A percentile compares a stretch with the other conserved stretches of the same genome.
These are phyloP conservation scores for Noturus placidus DNA, from an alignment of 2,113 vertebrate species.

Conservation along the genomic window DNA sequence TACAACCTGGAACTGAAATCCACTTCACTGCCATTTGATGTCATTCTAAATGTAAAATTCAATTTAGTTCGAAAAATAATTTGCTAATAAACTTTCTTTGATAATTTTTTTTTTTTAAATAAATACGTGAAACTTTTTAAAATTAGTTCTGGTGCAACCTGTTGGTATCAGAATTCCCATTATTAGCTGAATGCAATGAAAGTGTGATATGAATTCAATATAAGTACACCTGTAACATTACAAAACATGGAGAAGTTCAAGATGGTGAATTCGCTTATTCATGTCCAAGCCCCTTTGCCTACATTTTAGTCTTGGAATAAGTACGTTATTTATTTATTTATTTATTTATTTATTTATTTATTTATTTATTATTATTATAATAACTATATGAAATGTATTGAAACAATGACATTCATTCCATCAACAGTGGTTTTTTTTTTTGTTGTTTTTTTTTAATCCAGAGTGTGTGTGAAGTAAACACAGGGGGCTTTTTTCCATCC, in stretches of 20 bases:
- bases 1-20: no score
- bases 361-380: not conserved
- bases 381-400: not conserved
- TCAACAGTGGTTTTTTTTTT: not conserved
- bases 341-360: no score
- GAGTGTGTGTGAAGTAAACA: not conserved
- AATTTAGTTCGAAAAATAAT: not conserved
- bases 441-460: not conserved
- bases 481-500: not conserved
- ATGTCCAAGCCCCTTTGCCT: not conserved
- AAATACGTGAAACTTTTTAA: not conserved
- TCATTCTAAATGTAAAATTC: not conserved
- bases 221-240: not conserved
- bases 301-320: not conserved
- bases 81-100: no score
- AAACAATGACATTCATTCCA: not conserved
- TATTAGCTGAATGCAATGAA: not conserved
- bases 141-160: not conserved
- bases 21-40: not conserved
- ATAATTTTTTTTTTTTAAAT: no score
- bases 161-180: not conserved
- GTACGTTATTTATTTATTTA: not conserved
- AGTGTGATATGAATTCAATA: not conserved
- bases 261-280: not conserved
- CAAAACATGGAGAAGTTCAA: no score